phyloP scores from a whole-genome alignment of 53 echinoderm and acorn worm species.

The Patiria pectinifera region DNA sequence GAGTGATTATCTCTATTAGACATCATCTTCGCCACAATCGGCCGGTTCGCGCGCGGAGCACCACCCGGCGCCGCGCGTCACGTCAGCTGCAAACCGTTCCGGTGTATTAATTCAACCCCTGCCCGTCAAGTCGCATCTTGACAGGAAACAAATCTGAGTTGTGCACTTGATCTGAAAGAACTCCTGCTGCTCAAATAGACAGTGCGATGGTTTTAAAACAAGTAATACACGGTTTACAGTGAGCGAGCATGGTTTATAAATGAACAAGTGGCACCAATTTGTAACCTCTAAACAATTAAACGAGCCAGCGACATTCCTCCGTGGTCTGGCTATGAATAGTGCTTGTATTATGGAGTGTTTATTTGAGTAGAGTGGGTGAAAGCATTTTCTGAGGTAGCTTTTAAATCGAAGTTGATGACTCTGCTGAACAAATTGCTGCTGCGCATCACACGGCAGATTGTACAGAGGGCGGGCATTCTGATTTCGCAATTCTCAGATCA shows the following conservation, averaged over 20 bases:
- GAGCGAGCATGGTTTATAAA: neutral
- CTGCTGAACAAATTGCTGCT: too few species aligned
- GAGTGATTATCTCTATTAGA: neutral
- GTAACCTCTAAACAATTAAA: neutral
- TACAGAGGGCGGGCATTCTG: too few species aligned
- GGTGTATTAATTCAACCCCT: neutral
- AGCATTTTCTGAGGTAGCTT: too few species aligned
- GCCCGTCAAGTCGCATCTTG: neutral
- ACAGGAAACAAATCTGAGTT: neutral
- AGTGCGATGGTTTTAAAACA: neutral
- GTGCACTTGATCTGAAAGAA: neutral
- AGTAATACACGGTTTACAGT: neutral
- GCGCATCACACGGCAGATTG: too few species aligned
- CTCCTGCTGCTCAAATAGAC: neutral
- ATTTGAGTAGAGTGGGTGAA: neutral
- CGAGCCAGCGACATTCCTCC: neutral
- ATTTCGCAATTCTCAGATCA: too few species aligned
- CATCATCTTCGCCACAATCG: neutral
- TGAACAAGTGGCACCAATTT: neutral
- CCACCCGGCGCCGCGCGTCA: constrained; percentile 6
- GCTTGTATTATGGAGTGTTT: neutral
- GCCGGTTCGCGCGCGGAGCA: neutral
- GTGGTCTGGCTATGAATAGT: neutral
- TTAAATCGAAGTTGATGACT: too few species aligned
- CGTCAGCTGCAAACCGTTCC: neutral